Conservation (phyloP, 2,888 invertebrate species). For the Drosophila neonasuta region DNA sequence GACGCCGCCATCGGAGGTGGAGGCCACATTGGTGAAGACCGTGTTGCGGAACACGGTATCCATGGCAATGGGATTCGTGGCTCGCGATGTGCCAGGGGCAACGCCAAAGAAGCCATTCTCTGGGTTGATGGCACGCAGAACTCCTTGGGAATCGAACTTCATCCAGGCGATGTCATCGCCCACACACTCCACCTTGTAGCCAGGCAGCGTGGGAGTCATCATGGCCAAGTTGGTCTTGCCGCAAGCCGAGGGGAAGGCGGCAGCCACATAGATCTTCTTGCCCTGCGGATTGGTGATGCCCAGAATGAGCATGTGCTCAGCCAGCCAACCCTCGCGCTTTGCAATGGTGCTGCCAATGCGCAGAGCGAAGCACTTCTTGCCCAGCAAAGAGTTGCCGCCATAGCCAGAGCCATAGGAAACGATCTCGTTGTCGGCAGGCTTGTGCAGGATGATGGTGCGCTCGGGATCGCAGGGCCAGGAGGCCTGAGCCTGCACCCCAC, state of each 20-base stretch:
- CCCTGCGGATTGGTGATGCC: conserved; percentile 96
- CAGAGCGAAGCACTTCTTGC: conserved; percentile 98
- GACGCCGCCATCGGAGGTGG: conserved; percentile 96
- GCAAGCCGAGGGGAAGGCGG: conserved; percentile 99
- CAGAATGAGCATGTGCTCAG: conserved; percentile 99
- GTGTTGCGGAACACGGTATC: conserved; percentile 94
- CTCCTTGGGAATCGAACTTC: conserved; percentile 93
- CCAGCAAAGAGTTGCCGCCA: conserved; percentile 97
- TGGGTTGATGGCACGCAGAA: conserved; percentile 97
- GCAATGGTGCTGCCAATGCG: conserved; percentile 98
- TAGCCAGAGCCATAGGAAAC: conserved; percentile 93
- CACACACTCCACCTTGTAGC: conserved; percentile 95
- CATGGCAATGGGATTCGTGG: conserved; percentile 99
- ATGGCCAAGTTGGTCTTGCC: conserved; percentile 99
- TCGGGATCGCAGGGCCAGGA: conserved; percentile 99
- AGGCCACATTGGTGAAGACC: conserved; percentile 98
- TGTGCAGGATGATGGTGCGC: conserved; percentile 95
- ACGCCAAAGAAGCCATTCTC: conserved; percentile 99
- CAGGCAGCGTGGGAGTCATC: conserved; percentile 97
- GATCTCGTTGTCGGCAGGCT: conserved; percentile 82
- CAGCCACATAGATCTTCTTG: conserved; percentile 95
- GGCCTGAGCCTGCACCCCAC: conserved; percentile 85
- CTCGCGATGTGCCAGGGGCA: conserved; percentile 94
- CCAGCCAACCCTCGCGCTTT: conserved; percentile 97
- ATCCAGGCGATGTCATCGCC: conserved; percentile 99